Conservation (phyloP, 2,888 invertebrate genomes). For the Octonoba sinensis region DNA sequence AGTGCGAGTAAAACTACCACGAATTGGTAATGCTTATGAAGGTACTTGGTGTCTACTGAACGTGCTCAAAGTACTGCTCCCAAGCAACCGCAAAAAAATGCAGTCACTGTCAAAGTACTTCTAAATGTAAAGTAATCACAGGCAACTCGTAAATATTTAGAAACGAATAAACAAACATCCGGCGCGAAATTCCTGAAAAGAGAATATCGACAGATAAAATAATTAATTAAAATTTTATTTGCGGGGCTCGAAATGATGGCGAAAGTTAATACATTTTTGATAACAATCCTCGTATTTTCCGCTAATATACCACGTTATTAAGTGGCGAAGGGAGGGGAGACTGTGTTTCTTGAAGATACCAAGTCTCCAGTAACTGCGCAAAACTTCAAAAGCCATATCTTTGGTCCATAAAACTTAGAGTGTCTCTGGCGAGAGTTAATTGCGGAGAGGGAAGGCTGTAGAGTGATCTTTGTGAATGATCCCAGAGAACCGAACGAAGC, state of each 20-base stretch:
- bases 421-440: slow-evolving; percentile 40
- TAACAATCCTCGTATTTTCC: slow-evolving; percentile 40
- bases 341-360: slow-evolving; percentile 45
- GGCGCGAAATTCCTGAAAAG: slow-evolving; percentile 3
- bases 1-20: too few species aligned
- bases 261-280: slow-evolving; percentile 39
- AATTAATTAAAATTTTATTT: slow-evolving; percentile 50
- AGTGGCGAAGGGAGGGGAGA: neutral
- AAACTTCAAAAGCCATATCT: slow-evolving; percentile 50
- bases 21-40: too few species aligned
- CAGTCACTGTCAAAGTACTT: too few species aligned
- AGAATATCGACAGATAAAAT: slow-evolving; percentile 8
- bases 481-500: slow-evolving; percentile 31
- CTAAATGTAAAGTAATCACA: too few species aligned
- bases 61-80: too few species aligned
- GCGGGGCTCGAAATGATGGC: neutral
- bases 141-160: too few species aligned
- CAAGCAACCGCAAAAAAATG: too few species aligned
- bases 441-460: slow-evolving; percentile 26
- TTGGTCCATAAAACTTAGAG: slow-evolving; percentile 54
- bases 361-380: slow-evolving; percentile 4
- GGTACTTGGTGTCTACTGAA: too few species aligned
- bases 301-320: slow-evolving; percentile 9
- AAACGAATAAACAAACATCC: too few species aligned
- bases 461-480: slow-evolving; percentile 60